Percentiles rank a stretch among this genome's conserved stretches.
Conservation (phyloP, 2,888 invertebrate genomes). For the Drosophila suboccidentalis region DNA sequence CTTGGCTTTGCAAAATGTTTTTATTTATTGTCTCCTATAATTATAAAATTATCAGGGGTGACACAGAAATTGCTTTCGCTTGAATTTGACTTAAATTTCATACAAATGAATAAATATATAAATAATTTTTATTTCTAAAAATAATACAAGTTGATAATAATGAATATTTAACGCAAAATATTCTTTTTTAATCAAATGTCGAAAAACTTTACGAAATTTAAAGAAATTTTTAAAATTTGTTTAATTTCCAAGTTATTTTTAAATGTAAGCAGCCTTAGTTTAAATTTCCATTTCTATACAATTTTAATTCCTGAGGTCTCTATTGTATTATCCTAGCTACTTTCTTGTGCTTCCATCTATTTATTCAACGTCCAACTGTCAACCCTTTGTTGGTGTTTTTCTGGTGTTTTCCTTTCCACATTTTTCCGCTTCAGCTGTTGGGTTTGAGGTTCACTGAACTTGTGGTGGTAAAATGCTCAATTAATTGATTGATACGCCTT, state of each 20-base stretch:
- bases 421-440: slow-evolving; percentile 45
- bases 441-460: slow-evolving; percentile 78
- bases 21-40: neutral
- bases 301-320: neutral
- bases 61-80: too few species aligned
- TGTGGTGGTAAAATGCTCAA: slow-evolving; percentile 64
- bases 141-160: neutral
- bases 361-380: slow-evolving; percentile 47
- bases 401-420: slow-evolving; percentile 31
- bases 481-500: slow-evolving; percentile 78
- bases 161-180: too few species aligned
- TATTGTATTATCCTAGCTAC: neutral
- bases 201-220: too few species aligned
- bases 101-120: neutral
- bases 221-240: too few species aligned
- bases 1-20: neutral
- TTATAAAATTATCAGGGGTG: too few species aligned
- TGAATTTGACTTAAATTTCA: too few species aligned
- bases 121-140: neutral
- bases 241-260: too few species aligned
- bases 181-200: too few species aligned
- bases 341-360: slow-evolving; percentile 11
- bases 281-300: neutral
- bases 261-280: too few species aligned
- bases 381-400: slow-evolving; percentile 40